A percentile compares a stretch with the other conserved stretches of the same genome.
These are phyloP conservation scores for Synanthedon tipuliformis DNA, from an alignment of 2,888 invertebrate species.

Conservation along the genomic window DNA sequence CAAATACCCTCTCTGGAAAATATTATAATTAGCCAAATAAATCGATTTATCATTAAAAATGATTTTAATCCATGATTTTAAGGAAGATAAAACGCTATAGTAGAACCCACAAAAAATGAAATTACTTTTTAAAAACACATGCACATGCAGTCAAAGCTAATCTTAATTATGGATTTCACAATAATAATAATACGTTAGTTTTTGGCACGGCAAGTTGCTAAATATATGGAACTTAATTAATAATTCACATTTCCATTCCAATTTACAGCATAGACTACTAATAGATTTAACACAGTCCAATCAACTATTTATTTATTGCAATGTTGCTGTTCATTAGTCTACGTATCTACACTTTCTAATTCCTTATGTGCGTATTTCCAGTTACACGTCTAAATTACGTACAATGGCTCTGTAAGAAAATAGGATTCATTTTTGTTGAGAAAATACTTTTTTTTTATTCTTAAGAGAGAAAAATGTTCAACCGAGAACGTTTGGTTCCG, in stretches of 20 bases:
- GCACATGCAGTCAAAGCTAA: slow-evolving; percentile 6
- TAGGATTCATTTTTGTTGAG: slow-evolving; percentile 59
- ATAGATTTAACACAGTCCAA: not conserved
- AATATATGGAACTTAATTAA: too few relatives aligned
- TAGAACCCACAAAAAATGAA: too few relatives aligned
- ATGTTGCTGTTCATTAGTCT: slow-evolving; percentile 21
- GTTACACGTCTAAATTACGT: slow-evolving; percentile 52
- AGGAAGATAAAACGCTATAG: too few relatives aligned
- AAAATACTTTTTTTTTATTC: slow-evolving; percentile 52
- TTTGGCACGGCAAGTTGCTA: not conserved
- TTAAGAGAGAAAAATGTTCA: slow-evolving; percentile 42
- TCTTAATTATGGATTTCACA: slow-evolving; percentile 17
- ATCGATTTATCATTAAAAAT: too few relatives aligned
- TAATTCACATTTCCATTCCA: too few relatives aligned
- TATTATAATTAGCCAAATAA: too few relatives aligned
- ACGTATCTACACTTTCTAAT: slow-evolving; percentile 16
- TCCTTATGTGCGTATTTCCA: slow-evolving; percentile 56
- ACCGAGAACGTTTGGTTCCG: slow-evolving; percentile 53
- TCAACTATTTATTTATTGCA: slow-evolving; percentile 7
- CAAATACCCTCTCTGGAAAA: too few relatives aligned
- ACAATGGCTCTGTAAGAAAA: slow-evolving; percentile 59
- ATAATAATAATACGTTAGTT: slow-evolving; percentile 3
- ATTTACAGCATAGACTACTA: not conserved
- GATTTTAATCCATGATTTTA: too few relatives aligned
- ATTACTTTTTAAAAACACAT: too few relatives aligned